Evolutionary conservation across 2,888 invertebrate species (phyloP), one percentile per base, ranked within the genome.

Genomic region (Therioaphis trifolii): DNA sequence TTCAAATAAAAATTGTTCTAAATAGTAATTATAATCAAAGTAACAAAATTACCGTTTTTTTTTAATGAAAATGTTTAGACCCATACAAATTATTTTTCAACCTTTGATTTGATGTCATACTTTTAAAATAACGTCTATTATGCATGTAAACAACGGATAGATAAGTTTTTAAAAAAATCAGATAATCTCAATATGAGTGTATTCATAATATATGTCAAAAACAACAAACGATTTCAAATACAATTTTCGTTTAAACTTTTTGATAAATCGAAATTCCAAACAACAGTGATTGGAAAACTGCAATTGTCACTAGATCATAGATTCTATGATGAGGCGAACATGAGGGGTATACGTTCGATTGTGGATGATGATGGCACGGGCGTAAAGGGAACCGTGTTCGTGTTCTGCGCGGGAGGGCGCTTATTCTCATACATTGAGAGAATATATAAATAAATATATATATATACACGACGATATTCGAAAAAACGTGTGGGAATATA

Each of bases 261-360:
- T 49, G 7, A 35, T 5, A 35, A 75, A 76, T 76, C 43, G 43
- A 46, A 43, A 61, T 61, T 61, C n/a, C n/a, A 5, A 76, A 43
- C 58, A 58, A 58, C 43, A n/a, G 27, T n/a, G 35, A 61, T 61
- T 43, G 43, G 43, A 43, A 76, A 75, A 76, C 12, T 75, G 40
- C 61, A 75, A 61, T 75, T 75, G 58, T 76, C 27, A 61, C 58
- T 75, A 75, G 55, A 74, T 74, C 74, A 40, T 43, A 75, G 55
- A 75, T 58, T 75, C 43, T 49, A 72, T 29, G 24, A 24, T 18
- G 9, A 18, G 9, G n/a, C 4, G n/a, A 9, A n/a, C 2, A 40
- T 1, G 24, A 27, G 58, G 11, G 75, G 43, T 43, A 18, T n/a
- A 43, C 61, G 61, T 76, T 76, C 61, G 61, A 75, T 76, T 61